phyloP scores from a whole-genome alignment of 2,113 vertebrate species.

The Synchiropus splendidus region DNA sequence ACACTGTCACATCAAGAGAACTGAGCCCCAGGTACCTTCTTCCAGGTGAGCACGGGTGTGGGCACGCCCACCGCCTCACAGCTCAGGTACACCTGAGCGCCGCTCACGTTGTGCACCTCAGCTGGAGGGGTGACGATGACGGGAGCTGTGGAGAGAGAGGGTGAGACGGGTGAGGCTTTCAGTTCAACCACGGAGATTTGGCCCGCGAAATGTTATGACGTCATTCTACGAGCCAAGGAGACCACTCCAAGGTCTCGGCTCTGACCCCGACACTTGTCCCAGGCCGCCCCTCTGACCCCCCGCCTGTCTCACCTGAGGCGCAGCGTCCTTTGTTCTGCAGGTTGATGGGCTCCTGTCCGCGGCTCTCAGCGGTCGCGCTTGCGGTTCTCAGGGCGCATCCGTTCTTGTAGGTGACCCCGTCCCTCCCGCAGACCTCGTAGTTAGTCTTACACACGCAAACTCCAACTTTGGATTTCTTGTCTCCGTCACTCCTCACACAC shows the following conservation, averaged over 20 bases:
- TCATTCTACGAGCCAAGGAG: too few relatives aligned
- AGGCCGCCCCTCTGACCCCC: not conserved
- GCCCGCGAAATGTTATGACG: too few relatives aligned
- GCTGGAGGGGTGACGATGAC: constrained; percentile 80
- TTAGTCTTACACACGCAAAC: constrained; percentile 76
- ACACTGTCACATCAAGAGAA: not conserved
- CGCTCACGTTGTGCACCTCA: constrained; percentile 83
- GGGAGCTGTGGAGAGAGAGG: constrained; percentile 19
- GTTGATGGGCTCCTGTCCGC: constrained; percentile 52
- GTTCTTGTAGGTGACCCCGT: constrained; percentile 73
- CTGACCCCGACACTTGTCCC: not conserved
- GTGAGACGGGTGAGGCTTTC: constrained; percentile 15
- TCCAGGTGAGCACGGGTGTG: constrained; percentile 88
- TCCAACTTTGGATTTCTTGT: constrained; percentile 57
- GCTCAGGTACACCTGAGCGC: constrained; percentile 84
- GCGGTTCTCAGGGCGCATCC: constrained; percentile 76
- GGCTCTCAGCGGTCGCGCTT: constrained; percentile 62
- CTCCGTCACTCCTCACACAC: constrained; percentile 56
- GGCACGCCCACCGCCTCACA: constrained; percentile 88
- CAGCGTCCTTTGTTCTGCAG: constrained; percentile 81
- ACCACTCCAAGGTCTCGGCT: too few relatives aligned
- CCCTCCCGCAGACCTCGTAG: constrained; percentile 81
- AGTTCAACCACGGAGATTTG: too few relatives aligned
- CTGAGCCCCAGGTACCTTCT: constrained; percentile 67
- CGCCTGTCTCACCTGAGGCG: constrained; percentile 3